Conservation (phyloP, 2,113 vertebrate genomes). For the Malurus alboscapulatus region DNA sequence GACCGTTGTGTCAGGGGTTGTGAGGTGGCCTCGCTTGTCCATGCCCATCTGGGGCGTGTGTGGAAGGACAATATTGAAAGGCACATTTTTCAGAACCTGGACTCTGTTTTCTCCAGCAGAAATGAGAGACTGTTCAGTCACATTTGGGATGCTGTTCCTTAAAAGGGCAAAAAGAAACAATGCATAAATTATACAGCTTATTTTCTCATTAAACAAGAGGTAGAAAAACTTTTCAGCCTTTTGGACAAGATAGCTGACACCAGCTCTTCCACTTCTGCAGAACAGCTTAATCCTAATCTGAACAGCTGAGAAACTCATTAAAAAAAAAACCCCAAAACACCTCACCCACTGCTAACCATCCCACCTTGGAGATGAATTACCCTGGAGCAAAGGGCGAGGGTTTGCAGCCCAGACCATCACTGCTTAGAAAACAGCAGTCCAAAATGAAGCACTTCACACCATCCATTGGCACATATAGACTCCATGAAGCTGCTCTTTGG, state of each 20-base stretch:
- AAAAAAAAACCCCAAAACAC: background rate
- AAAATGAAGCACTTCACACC: background rate
- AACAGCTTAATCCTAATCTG: background rate
- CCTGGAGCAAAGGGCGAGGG: background rate
- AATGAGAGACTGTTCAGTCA: slow-evolving; percentile 79
- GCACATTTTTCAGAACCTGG: slow-evolving; percentile 90
- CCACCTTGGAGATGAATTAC: background rate
- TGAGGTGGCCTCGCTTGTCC: slow-evolving; percentile 88
- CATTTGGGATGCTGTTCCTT: slow-evolving; percentile 80
- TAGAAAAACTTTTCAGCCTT: background rate
- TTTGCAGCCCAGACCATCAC: background rate
- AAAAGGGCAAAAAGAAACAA: background rate
- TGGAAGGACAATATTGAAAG: slow-evolving; percentile 90
- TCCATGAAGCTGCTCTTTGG: background rate
- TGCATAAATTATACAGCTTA: background rate
- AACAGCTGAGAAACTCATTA: background rate
- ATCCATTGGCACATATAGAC: accelerated
- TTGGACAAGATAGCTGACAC: background rate
- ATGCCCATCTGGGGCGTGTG: slow-evolving; percentile 79
- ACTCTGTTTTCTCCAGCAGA: slow-evolving; percentile 85
- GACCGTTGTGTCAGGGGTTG: slow-evolving; percentile 91
- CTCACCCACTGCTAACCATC: background rate
- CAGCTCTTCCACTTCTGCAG: background rate
- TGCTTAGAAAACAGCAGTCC: background rate
- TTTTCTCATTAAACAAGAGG: background rate